phyloP scores from a whole-genome alignment of 2,888 invertebrate species.

The Mechanitis mazaeus region DNA sequence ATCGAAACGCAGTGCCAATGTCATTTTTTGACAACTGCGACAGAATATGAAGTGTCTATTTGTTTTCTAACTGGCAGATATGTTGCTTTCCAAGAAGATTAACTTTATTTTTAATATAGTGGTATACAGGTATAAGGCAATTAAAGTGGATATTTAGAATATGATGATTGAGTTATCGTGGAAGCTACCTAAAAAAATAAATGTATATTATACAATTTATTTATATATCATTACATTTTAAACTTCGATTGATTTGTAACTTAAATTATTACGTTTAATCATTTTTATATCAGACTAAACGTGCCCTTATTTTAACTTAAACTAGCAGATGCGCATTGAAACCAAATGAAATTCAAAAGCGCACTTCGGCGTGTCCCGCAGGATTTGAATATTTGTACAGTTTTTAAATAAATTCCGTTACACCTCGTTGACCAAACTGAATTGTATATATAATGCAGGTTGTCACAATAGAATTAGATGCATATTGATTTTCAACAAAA shows the following conservation, averaged over 20 bases:
- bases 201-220: too few species aligned
- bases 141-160: too few species aligned
- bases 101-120: too few species aligned
- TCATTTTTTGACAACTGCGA: slow-evolving; percentile 15
- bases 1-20: slow-evolving; percentile 6
- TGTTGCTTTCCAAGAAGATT: too few species aligned
- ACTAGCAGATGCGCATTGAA: slow-evolving; percentile 25
- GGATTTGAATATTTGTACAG: slow-evolving; percentile 47
- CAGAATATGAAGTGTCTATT: slow-evolving; percentile 7
- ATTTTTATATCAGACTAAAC: not conserved
- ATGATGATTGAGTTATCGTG: too few species aligned
- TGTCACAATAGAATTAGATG: too few species aligned
- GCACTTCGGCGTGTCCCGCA: slow-evolving; percentile 42
- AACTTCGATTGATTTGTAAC: too few species aligned
- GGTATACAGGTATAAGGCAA: too few species aligned
- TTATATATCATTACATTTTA: too few species aligned
- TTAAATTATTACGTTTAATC: too few species aligned
- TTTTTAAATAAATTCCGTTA: slow-evolving; percentile 3
- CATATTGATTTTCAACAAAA: too few species aligned
- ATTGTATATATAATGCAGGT: not conserved
- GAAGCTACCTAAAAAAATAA: too few species aligned
- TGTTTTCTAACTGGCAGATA: not conserved
- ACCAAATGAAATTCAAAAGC: slow-evolving; percentile 49
- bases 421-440: not conserved
- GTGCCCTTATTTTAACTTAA: slow-evolving; percentile 19